phyloP scores from a whole-genome alignment of 2,888 invertebrate species.

The Agrotis puta region DNA sequence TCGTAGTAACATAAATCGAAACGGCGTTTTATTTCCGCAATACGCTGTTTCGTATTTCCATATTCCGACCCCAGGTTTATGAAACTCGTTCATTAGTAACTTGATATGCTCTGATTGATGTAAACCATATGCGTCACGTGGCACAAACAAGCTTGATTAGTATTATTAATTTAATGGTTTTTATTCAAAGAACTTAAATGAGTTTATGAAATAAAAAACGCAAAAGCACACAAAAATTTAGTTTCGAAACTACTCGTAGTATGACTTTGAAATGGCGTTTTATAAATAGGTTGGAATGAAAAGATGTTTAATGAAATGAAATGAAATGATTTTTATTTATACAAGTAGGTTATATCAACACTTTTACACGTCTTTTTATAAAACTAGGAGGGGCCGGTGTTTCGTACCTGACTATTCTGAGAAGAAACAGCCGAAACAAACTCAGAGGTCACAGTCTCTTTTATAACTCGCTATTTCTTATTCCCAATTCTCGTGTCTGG shows the following conservation, averaged over 20 bases:
- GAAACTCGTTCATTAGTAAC: constrained; percentile 5
- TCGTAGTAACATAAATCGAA: background rate
- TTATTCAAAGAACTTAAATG: background rate
- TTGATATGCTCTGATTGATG: constrained; percentile 9
- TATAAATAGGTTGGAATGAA: background rate
- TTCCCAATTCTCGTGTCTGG: constrained; percentile 17
- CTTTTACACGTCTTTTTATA: too few relatives aligned
- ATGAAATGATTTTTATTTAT: too few relatives aligned
- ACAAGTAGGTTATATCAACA: too few relatives aligned
- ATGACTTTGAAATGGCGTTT: background rate
- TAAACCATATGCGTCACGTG: background rate
- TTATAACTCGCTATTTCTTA: background rate
- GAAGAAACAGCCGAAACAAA: too few relatives aligned
- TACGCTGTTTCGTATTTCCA: background rate
- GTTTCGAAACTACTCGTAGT: background rate
- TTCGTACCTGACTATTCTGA: too few relatives aligned
- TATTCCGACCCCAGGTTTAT: background rate
- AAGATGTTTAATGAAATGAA: too few relatives aligned
- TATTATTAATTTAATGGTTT: background rate
- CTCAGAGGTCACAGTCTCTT: too few relatives aligned
- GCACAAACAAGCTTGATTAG: background rate
- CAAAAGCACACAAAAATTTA: background rate
- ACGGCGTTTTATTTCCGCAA: background rate
- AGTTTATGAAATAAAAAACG: background rate
- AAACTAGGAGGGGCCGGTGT: too few relatives aligned